Evolutionary conservation across 2,113 vertebrate species (phyloP).

Genomic region (Gasterosteus nipponicus): DNA sequence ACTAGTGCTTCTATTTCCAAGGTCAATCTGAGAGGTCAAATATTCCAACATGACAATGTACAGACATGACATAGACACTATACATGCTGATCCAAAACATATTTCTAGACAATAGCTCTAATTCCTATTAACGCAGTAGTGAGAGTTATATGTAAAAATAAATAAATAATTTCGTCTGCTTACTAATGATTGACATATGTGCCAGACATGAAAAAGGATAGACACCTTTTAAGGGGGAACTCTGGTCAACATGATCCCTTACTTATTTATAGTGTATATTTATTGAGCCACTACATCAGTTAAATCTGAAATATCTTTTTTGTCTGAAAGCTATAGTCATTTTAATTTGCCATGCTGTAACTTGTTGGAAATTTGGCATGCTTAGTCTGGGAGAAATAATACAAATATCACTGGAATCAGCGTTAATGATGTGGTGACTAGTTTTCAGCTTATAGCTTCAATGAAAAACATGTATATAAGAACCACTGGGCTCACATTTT

Average conservation of each 20-base stretch:
- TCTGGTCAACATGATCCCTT: background rate
- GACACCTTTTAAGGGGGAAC: background rate
- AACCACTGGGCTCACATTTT: too few relatives aligned
- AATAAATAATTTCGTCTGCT: background rate
- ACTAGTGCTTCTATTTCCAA: slow-evolving; percentile 4
- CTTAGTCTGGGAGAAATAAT: too few relatives aligned
- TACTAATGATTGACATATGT: background rate
- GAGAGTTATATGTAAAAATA: background rate
- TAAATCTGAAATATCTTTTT: background rate
- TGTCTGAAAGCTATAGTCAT: background rate
- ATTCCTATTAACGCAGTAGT: background rate
- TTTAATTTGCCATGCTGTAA: background rate
- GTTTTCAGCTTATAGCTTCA: too few relatives aligned
- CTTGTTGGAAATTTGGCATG: background rate
- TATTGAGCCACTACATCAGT: background rate
- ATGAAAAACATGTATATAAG: too few relatives aligned
- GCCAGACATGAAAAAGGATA: background rate
- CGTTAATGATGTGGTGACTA: too few relatives aligned
- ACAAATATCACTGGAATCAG: too few relatives aligned
- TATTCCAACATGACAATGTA: background rate
- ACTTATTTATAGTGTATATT: background rate
- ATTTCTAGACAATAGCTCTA: background rate
- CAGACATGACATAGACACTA: background rate
- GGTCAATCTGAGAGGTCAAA: background rate
- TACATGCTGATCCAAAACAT: background rate